These are phyloP conservation scores for Bombus cullumanus DNA, from an alignment of 1,140 invertebrate species.

Conservation along the genomic window DNA sequence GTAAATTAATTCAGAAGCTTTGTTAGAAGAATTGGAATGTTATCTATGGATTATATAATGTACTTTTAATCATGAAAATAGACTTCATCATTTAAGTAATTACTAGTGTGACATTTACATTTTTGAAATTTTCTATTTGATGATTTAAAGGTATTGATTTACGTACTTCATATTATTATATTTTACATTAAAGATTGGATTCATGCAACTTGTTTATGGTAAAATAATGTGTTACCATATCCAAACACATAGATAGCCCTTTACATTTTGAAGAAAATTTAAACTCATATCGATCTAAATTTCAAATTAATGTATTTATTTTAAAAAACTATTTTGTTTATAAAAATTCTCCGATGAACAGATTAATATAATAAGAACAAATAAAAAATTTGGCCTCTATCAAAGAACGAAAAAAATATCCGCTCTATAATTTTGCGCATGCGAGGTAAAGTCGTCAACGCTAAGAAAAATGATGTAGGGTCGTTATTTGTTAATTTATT, in stretches of 20 bases:
- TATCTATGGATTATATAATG: background rate
- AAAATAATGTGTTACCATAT: background rate
- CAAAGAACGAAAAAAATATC: background rate
- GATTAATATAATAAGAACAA: background rate
- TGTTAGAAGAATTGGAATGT: background rate
- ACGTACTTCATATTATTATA: too few species aligned
- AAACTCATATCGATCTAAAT: too few species aligned
- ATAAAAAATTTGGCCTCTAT: too few species aligned
- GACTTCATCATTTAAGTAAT: background rate
- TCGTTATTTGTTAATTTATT: background rate
- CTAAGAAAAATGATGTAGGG: background rate
- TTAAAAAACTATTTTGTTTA: background rate
- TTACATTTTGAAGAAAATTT: too few species aligned
- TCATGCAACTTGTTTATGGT: too few species aligned
- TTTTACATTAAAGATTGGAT: too few species aligned
- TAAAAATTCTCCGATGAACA: background rate
- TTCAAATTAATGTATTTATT: background rate
- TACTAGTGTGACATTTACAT: too few species aligned
- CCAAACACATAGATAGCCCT: background rate
- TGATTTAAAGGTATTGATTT: too few species aligned
- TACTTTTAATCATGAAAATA: background rate
- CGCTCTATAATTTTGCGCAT: slow-evolving; percentile 15
- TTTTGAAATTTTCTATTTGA: too few species aligned
- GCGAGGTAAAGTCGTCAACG: background rate
- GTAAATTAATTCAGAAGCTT: background rate